Percentiles rank a stretch among this genome's conserved stretches.
These are phyloP conservation scores for Neolamprologus kungweensis DNA, from an alignment of 2,113 vertebrate genomes.

Conservation along the genomic window DNA sequence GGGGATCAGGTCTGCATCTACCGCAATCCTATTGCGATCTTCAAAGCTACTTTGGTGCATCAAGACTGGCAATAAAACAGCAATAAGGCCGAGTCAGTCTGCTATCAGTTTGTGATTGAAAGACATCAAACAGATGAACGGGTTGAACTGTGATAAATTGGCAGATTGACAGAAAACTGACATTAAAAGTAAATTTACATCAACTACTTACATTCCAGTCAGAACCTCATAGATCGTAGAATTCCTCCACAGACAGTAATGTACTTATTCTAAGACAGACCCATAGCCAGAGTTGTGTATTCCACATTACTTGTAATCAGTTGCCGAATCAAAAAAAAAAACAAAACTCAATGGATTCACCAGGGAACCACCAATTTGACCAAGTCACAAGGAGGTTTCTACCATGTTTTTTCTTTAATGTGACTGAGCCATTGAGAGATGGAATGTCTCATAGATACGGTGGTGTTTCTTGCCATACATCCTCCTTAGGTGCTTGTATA, in stretches of 20 bases:
- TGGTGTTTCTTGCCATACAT: not conserved
- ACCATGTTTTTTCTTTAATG: not conserved
- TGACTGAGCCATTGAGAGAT: not conserved
- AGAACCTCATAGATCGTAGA: not conserved
- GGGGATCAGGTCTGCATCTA: not conserved
- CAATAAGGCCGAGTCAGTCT: not conserved
- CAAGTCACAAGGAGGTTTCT: not conserved
- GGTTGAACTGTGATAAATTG: not conserved
- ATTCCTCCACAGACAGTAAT: not conserved
- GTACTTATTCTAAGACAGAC: not conserved
- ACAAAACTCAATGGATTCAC: rapidly evolving
- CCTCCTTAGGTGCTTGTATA: not conserved
- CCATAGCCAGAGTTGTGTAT: not conserved
- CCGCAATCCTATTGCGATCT: not conserved
- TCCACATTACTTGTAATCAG: not conserved
- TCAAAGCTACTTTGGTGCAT: not conserved
- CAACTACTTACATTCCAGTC: not conserved
- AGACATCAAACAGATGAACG: not conserved
- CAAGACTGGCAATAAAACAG: not conserved
- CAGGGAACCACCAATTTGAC: not conserved
- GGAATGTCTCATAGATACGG: rapidly evolving
- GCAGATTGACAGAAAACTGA: not conserved
- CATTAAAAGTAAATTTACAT: not conserved
- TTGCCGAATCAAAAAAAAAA: rapidly evolving
- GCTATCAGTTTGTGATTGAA: not conserved